Base-by-base conservation (phyloP, 2,113 vertebrate genomes). In the Brachyhypopomus occidentalis region DNA sequence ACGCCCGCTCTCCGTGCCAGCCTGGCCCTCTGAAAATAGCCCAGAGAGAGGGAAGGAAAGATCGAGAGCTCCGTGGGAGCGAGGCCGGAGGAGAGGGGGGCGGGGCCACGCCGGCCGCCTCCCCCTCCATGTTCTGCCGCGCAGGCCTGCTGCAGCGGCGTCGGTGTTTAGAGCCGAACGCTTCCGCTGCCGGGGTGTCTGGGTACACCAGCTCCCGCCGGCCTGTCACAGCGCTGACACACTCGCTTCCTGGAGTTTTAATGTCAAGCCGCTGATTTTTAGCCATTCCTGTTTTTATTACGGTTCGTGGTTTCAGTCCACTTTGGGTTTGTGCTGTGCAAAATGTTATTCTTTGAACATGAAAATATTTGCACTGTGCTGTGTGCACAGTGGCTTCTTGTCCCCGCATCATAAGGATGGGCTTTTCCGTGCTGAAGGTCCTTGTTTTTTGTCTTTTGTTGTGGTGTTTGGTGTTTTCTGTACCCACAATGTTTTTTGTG, bases 21-120 rank as follows among this genome's bases (percentile, higher is more conserved):
- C 16, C 62, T 64, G 25, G 62, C 70, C 48, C 30, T 84, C 75
- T 82, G 63, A 78, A 86, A 86, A 86, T 86, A 81, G 81, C 81
- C 55, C 59, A n/a, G 62, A 17, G 23, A 72, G 22, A n/a, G 3
- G 12, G 55, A 17, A 45, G 55, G 30, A 4, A 8, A 14, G 36
- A 52, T 52, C 1, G 55, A 72, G 67, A 2, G 2, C 27, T 67
- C 20, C 30, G 27, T 67, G 17, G 14, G 48, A 70, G 59, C 20
- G 11, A 52, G 9, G 9, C 12, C 12, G 45, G 58, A 41, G 22
- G 59, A 55, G 77, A 56, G 34, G 34, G 48, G 63, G 62, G 30
- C 62, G 63, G 63, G 79, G 75, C 56, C 76, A 63, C 7, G 55
- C 63, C 41, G 48, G 69, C 48, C 72, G 77, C 72, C 69, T 85